phyloP scores from a whole-genome alignment of 2,888 invertebrate genomes.

The Listrodromus nycthemerus region DNA sequence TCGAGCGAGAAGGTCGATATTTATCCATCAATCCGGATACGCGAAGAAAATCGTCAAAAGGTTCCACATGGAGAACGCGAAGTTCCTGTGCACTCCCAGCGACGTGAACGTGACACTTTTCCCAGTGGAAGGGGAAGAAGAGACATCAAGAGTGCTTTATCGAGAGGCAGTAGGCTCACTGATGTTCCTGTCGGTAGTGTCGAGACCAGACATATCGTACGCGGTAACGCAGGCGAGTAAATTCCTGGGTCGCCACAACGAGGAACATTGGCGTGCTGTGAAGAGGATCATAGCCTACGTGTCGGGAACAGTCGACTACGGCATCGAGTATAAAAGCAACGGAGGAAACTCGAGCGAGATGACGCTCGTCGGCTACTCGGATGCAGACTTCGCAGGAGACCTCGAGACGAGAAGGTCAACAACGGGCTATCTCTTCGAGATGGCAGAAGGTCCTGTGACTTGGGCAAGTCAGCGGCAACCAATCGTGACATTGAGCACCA shows the following conservation, averaged over 20 bases:
- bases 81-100: neutral
- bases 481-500: too few species aligned
- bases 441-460: too few species aligned
- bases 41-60: neutral
- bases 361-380: too few species aligned
- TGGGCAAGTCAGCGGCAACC: too few species aligned
- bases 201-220: neutral
- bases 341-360: neutral
- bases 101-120: neutral
- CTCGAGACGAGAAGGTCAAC: too few species aligned
- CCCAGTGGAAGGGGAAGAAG: neutral
- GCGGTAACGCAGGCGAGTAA: neutral
- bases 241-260: neutral
- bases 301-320: neutral
- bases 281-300: neutral
- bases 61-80: slow-evolving; percentile 22
- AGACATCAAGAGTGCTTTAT: neutral
- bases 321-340: neutral
- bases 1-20: neutral
- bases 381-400: too few species aligned
- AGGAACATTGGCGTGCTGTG: neutral
- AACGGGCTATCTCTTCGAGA: too few species aligned
- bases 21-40: slow-evolving; percentile 24
- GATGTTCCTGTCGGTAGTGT: neutral
- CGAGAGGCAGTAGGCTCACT: neutral